Base-by-base conservation (phyloP, 2,888 invertebrate species). In the Drosophila dives region DNA sequence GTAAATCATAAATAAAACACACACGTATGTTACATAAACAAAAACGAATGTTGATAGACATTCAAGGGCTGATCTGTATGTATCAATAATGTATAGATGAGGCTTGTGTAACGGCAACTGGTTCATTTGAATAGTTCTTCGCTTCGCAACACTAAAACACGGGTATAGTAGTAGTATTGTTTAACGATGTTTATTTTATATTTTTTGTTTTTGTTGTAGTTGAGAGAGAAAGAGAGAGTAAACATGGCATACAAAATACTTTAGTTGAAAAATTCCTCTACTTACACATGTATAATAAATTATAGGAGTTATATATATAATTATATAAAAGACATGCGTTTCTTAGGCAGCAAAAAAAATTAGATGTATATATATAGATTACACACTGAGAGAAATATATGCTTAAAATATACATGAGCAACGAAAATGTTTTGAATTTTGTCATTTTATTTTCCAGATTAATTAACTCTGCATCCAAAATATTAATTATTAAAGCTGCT, bases 1-100 rank as follows among this genome's bases (percentile, higher is more conserved):
- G 86, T 85, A 85, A 85, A 85, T 85, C 80, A 87, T 87, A 86
- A 86, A 86, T 77, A 86, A 87, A 84, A 89, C 84, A 88, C 84
- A 89, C 83, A 86, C 81, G 89, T 89, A 89, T 75, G 84, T 84
- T 65, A 86, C 66, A 61, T 86, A 84, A 81, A 86, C 83, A 65
- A 89, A 86, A 89, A 81, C 80, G 77, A 87, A 87, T 74, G 84
- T 84, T 77, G 78, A 84, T 36, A 84, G 73, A 84, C 84, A 84
- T 87, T 84, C 84, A 85, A 85, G 83, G 75, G 81, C 84, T 87
- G 84, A 84, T 83, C 71, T 74, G 76, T 84, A 84, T 80, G 84
- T 84, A 68, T 80, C 72, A 67, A 80, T 80, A 67, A 80, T 80
- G 84, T 85, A 87, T 50, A 85, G 83, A 78, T 87, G 87, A 72